Evolutionary conservation across 2,888 invertebrate genomes (phyloP).

Genomic region (Trachelus tabidus): DNA sequence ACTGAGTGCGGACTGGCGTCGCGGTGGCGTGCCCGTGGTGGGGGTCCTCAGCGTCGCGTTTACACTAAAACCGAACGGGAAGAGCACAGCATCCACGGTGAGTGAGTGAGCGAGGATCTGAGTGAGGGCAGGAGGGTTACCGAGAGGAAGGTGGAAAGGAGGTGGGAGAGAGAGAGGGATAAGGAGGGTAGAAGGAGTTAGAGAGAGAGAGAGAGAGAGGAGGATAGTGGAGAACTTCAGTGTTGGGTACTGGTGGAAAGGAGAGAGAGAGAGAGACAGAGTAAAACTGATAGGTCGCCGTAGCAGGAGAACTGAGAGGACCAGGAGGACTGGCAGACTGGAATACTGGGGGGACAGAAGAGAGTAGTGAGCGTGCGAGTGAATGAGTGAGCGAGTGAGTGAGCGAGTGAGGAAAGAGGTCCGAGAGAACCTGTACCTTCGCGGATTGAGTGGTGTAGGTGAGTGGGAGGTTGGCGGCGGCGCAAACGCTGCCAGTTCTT

Average conservation of each 20-base stretch:
- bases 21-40: conserved; percentile 57
- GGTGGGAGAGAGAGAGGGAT: conserved; percentile 5
- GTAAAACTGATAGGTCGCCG: too few species aligned
- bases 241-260: too few species aligned
- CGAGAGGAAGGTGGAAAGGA: conserved; percentile 7
- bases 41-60: conserved; percentile 38
- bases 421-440: conserved; percentile 1
- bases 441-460: conserved; percentile 9
- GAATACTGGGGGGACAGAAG: not conserved
- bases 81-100: conserved; percentile 16
- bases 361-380: conserved; percentile 3
- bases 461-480: conserved; percentile 8
- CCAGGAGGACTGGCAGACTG: too few species aligned
- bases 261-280: too few species aligned
- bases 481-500: not conserved
- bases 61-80: conserved; percentile 13
- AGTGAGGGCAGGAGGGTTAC: conserved; percentile 14
- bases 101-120: conserved; percentile 7
- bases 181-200: conserved; percentile 6
- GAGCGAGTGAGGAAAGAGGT: conserved; percentile 4
- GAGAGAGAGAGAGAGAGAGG: conserved; percentile 23
- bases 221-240: too few species aligned
- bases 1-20: conserved; percentile 64
- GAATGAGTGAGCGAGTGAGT: conserved; percentile 4
- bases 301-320: too few species aligned